phyloP scores from a whole-genome alignment of 2,113 vertebrate genomes.

The Grammomys surdaster region DNA sequence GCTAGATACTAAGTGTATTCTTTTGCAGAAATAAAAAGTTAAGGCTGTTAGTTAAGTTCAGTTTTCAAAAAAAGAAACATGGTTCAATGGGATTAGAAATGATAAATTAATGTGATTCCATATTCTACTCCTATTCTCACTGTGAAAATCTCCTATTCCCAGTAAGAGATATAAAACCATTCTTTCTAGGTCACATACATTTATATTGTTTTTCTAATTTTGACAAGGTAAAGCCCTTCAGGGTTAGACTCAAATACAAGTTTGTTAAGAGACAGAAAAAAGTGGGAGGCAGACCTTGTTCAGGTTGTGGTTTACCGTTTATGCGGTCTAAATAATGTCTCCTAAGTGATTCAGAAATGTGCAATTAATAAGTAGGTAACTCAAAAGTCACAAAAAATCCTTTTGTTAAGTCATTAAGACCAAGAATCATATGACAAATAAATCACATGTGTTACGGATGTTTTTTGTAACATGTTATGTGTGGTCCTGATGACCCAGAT shows the following conservation, averaged over 20 bases:
- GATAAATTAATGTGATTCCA: conserved; percentile 30
- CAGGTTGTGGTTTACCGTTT: background rate
- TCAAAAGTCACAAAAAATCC: conserved; percentile 30
- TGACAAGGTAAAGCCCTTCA: conserved; percentile 44
- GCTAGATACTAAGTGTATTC: background rate
- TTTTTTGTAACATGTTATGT: background rate
- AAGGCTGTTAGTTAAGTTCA: background rate
- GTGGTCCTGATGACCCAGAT: background rate
- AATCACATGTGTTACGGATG: background rate
- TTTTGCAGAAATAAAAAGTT: conserved; percentile 44
- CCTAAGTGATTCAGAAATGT: conserved; percentile 28
- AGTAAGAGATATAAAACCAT: conserved; percentile 36
- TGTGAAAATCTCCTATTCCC: conserved; percentile 24
- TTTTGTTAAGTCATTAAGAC: conserved; percentile 41
- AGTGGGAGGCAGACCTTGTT: background rate
- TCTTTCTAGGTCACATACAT: conserved; percentile 57
- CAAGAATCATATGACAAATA: conserved; percentile 21
- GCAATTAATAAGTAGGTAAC: conserved; percentile 13
- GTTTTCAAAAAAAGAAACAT: conserved; percentile 21
- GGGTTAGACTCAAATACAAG: conserved; percentile 1
- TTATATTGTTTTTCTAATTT: conserved; percentile 46
- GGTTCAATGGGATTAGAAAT: conserved; percentile 41
- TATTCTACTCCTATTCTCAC: background rate
- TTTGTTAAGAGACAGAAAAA: conserved; percentile 53
- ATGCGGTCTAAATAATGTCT: conserved; percentile 30